Evolutionary conservation across 2,797 vertebrate species (phyloP).

Genomic region (Chiloscyllium punctatum): DNA sequence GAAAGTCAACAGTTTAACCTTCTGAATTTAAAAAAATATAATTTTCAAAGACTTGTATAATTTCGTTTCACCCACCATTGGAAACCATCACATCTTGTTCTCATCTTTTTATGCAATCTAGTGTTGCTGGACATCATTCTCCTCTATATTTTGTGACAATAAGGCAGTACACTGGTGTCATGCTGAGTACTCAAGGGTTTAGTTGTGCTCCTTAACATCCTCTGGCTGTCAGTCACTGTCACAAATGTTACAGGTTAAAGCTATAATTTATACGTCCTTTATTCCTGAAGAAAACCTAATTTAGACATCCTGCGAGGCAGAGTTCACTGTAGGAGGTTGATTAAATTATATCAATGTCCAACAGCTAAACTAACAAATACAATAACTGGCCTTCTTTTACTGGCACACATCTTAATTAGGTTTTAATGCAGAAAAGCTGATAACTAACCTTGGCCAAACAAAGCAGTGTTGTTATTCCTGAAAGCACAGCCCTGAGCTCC

Average conservation of each 20-base stretch:
- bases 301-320: constrained; percentile 43
- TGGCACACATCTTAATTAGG: constrained; percentile 90
- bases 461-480: constrained; percentile 51
- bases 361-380: constrained; percentile 78
- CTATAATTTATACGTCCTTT: constrained; percentile 32
- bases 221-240: constrained; percentile 25
- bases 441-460: constrained; percentile 60
- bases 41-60: neutral
- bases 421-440: constrained; percentile 89
- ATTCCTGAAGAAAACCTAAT: constrained; percentile 17
- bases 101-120: neutral
- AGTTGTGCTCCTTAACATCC: neutral
- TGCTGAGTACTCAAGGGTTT: constrained; percentile 11
- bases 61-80: neutral
- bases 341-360: constrained; percentile 63
- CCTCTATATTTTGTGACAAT: constrained; percentile 5
- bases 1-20: neutral
- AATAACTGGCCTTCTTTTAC: constrained; percentile 72
- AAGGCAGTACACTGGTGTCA: neutral
- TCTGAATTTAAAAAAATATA: neutral
- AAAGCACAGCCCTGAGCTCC: constrained; percentile 46
- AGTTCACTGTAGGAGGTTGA: constrained; percentile 54
- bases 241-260: constrained; percentile 29
- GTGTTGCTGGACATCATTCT: neutral
- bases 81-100: constrained; percentile 9